A percentile compares a stretch with the other conserved stretches of the same genome.
These are phyloP conservation scores for Antrozous pallidus DNA, from an alignment of 2,797 vertebrate species.

Conservation along the genomic window DNA sequence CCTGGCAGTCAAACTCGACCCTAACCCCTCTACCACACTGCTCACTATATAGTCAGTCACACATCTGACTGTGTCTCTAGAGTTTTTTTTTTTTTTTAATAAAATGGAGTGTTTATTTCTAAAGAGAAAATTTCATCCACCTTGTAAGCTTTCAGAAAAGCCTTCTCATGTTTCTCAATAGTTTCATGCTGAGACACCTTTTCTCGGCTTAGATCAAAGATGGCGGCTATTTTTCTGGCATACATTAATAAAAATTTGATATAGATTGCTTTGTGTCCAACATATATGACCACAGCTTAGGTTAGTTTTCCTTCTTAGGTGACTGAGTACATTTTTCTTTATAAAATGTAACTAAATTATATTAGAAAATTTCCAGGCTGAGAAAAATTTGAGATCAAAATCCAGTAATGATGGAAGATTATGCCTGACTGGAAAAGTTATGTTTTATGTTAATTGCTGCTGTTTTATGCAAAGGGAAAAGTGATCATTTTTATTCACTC, in stretches of 20 bases:
- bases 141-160: neutral
- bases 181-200: slow-evolving; percentile 7
- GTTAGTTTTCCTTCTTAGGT: slow-evolving; percentile 16
- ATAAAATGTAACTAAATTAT: slow-evolving; percentile 2
- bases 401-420: neutral
- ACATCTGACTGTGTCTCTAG: neutral
- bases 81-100: neutral
- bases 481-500: slow-evolving; percentile 10
- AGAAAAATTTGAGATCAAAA: slow-evolving; percentile 11
- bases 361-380: neutral
- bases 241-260: neutral
- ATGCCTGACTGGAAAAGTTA: neutral
- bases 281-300: neutral
- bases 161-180: neutral
- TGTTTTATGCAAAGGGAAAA: slow-evolving; percentile 37
- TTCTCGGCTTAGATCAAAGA: neutral
- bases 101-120: slow-evolving; percentile 13
- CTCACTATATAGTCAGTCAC: neutral
- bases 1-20: neutral
- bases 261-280: neutral
- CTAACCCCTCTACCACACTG: neutral
- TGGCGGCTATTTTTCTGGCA: neutral
- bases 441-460: neutral
- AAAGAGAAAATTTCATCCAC: neutral
- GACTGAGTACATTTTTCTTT: neutral